A percentile compares a stretch with the other conserved stretches of the same genome.
Conservation (phyloP, 1,140 invertebrate genomes). For the Pogonognathellus flavescens region DNA sequence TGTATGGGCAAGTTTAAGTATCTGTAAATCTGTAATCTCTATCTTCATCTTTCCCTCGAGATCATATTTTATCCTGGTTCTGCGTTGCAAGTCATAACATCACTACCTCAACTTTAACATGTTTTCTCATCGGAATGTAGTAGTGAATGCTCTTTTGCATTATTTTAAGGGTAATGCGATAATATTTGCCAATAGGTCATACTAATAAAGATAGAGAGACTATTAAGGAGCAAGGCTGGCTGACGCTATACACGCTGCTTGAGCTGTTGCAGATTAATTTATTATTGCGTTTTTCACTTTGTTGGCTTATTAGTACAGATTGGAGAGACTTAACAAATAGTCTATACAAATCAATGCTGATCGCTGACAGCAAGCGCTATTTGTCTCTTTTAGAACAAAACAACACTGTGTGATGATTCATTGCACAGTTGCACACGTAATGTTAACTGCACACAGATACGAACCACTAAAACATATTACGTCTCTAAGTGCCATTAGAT, state of each 20-base stretch:
- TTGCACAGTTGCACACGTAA: neutral
- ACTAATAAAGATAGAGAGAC: neutral
- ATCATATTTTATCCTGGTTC: constrained; percentile 39
- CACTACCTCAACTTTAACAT: neutral
- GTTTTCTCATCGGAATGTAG: neutral
- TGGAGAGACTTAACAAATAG: constrained; percentile 38
- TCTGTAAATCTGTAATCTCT: constrained; percentile 50
- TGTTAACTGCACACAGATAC: neutral
- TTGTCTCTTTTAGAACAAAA: constrained; percentile 25
- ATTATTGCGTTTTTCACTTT: constrained; percentile 18
- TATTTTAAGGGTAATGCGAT: constrained; percentile 29
- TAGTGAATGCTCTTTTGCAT: neutral
- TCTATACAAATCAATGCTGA: constrained; percentile 45
- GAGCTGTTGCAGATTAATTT: constrained; percentile 28
- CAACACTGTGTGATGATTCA: constrained; percentile 29
- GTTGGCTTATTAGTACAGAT: constrained; percentile 45
- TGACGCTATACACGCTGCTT: neutral
- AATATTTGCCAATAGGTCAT: constrained; percentile 31
- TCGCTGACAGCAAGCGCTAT: constrained; percentile 28
- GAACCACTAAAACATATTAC: no score
- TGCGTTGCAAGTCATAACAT: constrained; percentile 22
- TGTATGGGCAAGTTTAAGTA: constrained; percentile 37
- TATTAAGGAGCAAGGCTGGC: no score
- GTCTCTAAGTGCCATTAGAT: no score
- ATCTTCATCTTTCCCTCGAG: constrained; percentile 44